Conservation (phyloP, 2,797 vertebrate species). For the Vultur gryphus region DNA sequence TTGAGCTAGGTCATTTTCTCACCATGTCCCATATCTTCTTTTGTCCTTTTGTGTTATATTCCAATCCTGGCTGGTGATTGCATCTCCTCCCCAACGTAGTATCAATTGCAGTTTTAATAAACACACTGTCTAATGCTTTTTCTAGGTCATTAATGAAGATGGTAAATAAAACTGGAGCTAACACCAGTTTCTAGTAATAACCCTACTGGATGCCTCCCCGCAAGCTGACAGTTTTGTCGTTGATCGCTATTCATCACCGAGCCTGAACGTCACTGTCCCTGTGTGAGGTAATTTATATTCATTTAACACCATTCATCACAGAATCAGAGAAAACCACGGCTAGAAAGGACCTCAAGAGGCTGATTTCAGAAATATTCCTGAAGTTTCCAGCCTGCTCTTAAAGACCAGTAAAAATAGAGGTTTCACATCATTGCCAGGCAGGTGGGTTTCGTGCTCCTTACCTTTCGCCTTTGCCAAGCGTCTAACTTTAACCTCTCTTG, state of each 20-base stretch:
- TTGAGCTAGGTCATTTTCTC: neutral
- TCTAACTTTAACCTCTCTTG: neutral
- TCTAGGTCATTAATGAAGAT: slow-evolving; percentile 57
- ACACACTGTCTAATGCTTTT: neutral
- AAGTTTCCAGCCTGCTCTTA: neutral
- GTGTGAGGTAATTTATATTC: slow-evolving; percentile 56
- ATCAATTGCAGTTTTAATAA: slow-evolving; percentile 52
- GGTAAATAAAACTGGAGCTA: slow-evolving; percentile 57
- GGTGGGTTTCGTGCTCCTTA: neutral
- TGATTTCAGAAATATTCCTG: slow-evolving; percentile 26
- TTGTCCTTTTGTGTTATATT: slow-evolving; percentile 23
- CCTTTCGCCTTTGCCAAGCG: neutral
- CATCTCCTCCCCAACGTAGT: neutral
- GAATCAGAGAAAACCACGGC: slow-evolving; percentile 15
- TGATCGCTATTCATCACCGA: slow-evolving; percentile 56
- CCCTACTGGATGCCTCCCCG: slow-evolving; percentile 36
- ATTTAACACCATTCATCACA: slow-evolving; percentile 54
- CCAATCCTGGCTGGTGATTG: neutral
- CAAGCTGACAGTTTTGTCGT: slow-evolving; percentile 49
- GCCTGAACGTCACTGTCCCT: slow-evolving; percentile 9
- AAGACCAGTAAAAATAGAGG: neutral
- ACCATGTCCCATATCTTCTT: neutral
- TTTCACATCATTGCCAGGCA: neutral
- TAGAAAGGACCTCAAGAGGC: slow-evolving; percentile 20
- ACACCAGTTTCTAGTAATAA: slow-evolving; percentile 51